These are phyloP conservation scores for Oophaga sylvatica DNA, from an alignment of 2,797 vertebrate genomes.

Conservation along the genomic window DNA sequence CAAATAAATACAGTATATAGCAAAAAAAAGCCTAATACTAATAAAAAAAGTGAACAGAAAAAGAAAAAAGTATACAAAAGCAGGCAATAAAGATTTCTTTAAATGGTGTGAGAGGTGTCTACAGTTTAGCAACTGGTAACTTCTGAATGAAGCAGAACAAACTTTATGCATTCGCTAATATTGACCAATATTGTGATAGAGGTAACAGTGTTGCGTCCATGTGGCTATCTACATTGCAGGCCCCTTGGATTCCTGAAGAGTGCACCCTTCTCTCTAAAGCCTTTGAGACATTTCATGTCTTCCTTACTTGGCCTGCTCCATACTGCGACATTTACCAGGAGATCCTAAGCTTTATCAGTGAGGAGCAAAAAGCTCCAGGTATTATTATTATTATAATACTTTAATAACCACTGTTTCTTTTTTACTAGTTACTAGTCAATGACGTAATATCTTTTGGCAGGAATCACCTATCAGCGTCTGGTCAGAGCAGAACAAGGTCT, in stretches of 20 bases:
- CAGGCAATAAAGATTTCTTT: background rate
- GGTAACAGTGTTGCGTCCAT: too few species aligned
- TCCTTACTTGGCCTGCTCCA: conserved; percentile 93
- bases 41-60: background rate
- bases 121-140: background rate
- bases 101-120: background rate
- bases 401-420: background rate
- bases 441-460: conserved; percentile 68
- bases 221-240: conserved; percentile 70
- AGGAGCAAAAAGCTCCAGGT: conserved; percentile 92
- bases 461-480: conserved; percentile 91
- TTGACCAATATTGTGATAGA: too few species aligned
- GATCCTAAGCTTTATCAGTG: conserved; percentile 85
- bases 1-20: background rate
- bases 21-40: too few species aligned
- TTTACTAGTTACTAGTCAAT: background rate
- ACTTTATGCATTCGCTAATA: background rate
- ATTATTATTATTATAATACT: conserved; percentile 24
- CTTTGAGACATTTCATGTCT: conserved; percentile 79
- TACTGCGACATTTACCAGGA: conserved; percentile 86
- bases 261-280: conserved; percentile 83
- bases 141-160: background rate
- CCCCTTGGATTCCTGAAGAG: conserved; percentile 84
- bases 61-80: too few species aligned
- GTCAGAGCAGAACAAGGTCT: conserved; percentile 92